Base-by-base conservation (phyloP, 1,140 invertebrate genomes). In the Tetragonula clypearis region DNA sequence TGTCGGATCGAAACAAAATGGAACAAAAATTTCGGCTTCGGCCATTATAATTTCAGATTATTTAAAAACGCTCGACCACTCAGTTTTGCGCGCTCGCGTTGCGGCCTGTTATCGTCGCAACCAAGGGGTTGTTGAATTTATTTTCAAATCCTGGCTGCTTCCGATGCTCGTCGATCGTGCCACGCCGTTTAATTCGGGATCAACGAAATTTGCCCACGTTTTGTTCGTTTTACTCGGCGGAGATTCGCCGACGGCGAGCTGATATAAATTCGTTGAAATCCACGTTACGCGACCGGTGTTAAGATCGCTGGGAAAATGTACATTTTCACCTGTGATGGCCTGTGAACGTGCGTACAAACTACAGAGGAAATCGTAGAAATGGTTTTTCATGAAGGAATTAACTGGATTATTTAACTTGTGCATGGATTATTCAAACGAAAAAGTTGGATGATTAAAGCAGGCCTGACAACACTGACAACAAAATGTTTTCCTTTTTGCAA, bases 41-140 rank as follows among this genome's bases (percentile, higher is more conserved):
- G 66, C 78, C 77, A 30, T 30, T 30, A 30, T 30, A 30, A 87
- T 87, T 80, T 72, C 72, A 86, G 84, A 87, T 87, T 86, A 86
- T 87, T 87, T 86, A 4, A 86, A 86, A 87, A 86, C 74, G 75
- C 60, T 75, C 35, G 49, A 56, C 78, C 73, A 66, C 35, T 35
- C 82, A 66, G 19, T 66, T 56, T 75, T 76, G 62, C 66, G 62
- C 66, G 53, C n/a, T 35, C 35, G 74, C 81, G 78, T 86, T 87
- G 85, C 84, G 68, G 58, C 84, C 55, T 79, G 79, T 75, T 82
- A 87, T 82, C 78, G 71, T 75, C 84, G 73, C 79, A 74, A 65
- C 26, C 49, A 23, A 35, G 35, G 53, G 65, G 78, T 53, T 30
- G 66, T 53, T 30, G 66, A 71, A 72, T 80, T 72, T 80, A 80